phyloP scores from a whole-genome alignment of 2,888 invertebrate genomes.

The Ormyrus nitidulus region DNA sequence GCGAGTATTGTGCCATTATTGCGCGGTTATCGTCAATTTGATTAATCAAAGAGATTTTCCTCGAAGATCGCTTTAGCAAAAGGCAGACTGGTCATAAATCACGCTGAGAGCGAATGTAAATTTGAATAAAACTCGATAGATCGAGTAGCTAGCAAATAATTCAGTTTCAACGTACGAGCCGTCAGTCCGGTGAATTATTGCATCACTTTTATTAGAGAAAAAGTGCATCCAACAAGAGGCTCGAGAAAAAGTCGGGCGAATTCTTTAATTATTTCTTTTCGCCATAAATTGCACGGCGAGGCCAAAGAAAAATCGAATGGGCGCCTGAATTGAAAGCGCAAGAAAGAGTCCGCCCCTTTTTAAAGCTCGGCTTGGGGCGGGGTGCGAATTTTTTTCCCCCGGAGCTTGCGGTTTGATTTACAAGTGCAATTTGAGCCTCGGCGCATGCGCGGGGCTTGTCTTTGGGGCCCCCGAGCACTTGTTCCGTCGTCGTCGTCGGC shows the following conservation, averaged over 20 bases:
- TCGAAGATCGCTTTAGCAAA: neutral
- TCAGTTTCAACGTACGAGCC: neutral
- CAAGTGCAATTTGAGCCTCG: conserved; percentile 20
- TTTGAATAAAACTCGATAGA: no score
- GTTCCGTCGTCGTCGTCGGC: neutral
- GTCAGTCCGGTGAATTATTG: no score
- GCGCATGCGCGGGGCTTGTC: neutral
- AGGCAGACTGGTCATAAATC: neutral
- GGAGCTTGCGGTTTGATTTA: conserved; percentile 30
- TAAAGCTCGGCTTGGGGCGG: neutral
- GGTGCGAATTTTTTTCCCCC: neutral
- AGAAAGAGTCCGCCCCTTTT: neutral
- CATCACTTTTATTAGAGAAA: no score
- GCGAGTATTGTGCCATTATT: no score
- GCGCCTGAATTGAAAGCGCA: neutral
- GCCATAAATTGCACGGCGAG: conserved; percentile 12
- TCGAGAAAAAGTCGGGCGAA: neutral
- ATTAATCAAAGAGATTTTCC: no score
- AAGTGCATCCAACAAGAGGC: no score
- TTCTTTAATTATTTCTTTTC: conserved; percentile 23
- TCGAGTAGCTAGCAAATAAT: neutral
- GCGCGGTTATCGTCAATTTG: no score
- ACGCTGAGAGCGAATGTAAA: neutral
- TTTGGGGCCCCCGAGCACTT: neutral
- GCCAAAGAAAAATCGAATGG: neutral